A percentile compares a stretch with the other conserved stretches of the same genome.
Conservation (phyloP, 2,797 vertebrate genomes). For the Poecilia picta region DNA sequence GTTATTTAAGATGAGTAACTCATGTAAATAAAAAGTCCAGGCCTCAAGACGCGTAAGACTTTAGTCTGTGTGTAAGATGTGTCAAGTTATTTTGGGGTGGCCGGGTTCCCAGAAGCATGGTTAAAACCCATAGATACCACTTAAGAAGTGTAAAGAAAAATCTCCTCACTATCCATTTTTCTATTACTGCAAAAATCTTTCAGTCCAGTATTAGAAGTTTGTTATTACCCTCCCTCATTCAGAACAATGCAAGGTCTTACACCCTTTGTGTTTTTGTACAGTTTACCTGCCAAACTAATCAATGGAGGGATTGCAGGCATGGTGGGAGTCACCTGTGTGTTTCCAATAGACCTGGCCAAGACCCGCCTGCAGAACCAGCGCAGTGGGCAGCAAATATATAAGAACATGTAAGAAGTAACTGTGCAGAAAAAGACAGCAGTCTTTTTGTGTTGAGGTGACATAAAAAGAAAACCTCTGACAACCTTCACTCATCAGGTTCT, state of each 20-base stretch:
- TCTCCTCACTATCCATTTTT: not conserved
- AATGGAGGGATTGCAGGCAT: constrained; percentile 88
- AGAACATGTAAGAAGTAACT: constrained; percentile 80
- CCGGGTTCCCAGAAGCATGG: constrained; percentile 16
- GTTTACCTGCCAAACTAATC: constrained; percentile 88
- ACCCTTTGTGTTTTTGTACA: constrained; percentile 44
- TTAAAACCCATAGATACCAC: not conserved
- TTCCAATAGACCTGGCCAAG: constrained; percentile 88
- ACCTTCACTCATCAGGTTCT: not conserved
- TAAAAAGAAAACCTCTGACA: not conserved
- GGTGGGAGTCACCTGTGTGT: constrained; percentile 89
- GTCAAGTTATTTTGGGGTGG: constrained; percentile 54
- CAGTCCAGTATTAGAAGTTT: not conserved
- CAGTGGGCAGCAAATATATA: constrained; percentile 84
- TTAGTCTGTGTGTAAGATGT: constrained; percentile 11
- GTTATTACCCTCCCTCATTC: not conserved
- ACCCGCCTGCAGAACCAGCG: constrained; percentile 89
- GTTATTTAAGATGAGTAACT: not conserved
- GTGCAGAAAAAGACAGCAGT: not conserved
- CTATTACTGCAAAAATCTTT: not conserved
- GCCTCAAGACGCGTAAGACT: not conserved
- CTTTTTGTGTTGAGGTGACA: not conserved
- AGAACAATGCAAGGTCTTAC: not conserved
- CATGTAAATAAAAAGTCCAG: not conserved
- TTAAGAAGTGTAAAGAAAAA: not conserved